Evolutionary conservation across 2,113 vertebrate species (phyloP).

Genomic region (Hypocryptadius cinnamomeus): DNA sequence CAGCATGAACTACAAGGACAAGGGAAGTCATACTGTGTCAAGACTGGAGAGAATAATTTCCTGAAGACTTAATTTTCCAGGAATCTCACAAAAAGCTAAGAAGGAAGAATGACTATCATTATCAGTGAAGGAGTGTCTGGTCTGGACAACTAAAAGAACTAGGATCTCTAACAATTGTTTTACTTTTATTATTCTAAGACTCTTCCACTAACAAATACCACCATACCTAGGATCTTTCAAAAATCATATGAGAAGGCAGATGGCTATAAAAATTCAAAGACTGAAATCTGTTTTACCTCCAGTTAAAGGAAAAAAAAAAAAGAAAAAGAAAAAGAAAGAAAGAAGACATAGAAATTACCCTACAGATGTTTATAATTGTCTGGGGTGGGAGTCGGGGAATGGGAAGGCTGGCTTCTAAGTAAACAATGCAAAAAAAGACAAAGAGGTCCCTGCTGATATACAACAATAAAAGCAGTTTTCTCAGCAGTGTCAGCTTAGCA

Average conservation of each 20-base stretch:
- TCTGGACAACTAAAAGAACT: neutral
- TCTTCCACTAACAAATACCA: neutral
- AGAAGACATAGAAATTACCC: neutral
- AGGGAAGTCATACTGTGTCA: neutral
- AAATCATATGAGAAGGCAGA: slow-evolving; percentile 22
- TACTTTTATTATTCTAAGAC: neutral
- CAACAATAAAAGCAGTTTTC: slow-evolving; percentile 64
- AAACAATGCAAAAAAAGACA: slow-evolving; percentile 58
- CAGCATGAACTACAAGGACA: neutral
- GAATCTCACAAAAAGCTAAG: neutral
- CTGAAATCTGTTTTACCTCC: slow-evolving; percentile 39
- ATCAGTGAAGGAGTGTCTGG: neutral
- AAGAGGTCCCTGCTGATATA: slow-evolving; percentile 61
- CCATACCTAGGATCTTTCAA: slow-evolving; percentile 6
- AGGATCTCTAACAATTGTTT: neutral
- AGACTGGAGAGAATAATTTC: neutral
- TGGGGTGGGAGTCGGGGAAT: neutral
- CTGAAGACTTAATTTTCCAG: slow-evolving; percentile 11
- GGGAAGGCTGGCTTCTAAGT: slow-evolving; percentile 27
- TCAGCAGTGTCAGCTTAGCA: slow-evolving; percentile 54
- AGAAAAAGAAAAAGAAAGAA: neutral
- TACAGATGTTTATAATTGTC: slow-evolving; percentile 60
- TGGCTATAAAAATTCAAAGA: slow-evolving; percentile 60
- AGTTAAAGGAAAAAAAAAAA: neutral
- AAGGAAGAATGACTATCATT: neutral